These are phyloP conservation scores for Dreissena rostriformis DNA, from an alignment of 1,140 invertebrate species.

Conservation along the genomic window DNA sequence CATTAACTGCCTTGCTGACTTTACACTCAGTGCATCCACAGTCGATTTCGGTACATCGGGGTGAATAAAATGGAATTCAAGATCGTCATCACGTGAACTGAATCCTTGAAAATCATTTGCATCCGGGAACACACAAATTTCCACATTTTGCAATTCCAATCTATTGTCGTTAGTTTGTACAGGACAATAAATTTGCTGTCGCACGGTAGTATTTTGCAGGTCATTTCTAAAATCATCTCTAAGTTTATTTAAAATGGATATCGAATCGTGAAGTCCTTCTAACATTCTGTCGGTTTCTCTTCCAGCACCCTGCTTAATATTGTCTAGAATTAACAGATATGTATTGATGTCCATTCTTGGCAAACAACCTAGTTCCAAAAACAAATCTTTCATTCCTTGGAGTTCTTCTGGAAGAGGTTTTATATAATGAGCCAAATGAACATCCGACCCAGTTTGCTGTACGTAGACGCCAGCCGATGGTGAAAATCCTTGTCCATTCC, in stretches of 20 bases:
- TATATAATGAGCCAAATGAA: constrained; percentile 9
- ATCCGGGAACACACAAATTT: constrained; percentile 38
- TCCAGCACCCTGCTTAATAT: background rate
- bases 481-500: constrained; percentile 22
- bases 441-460: background rate
- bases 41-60: constrained; percentile 8
- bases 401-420: constrained; percentile 2
- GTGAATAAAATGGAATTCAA: constrained; percentile 37
- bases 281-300: background rate
- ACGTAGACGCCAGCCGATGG: background rate
- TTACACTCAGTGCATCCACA: constrained; percentile 31
- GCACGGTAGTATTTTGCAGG: background rate
- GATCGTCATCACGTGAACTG: constrained; percentile 18
- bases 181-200: background rate
- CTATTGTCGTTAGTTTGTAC: background rate
- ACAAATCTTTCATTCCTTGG: background rate
- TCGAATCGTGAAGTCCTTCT: background rate
- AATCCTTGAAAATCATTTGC: constrained; percentile 20
- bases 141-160: constrained; percentile 6
- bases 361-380: constrained; percentile 17
- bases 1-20: constrained; percentile 24
- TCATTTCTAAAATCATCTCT: background rate
- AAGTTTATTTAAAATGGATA: constrained; percentile 26
- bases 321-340: background rate
- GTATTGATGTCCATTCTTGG: background rate